Conservation (phyloP, 2,797 vertebrate species). For the Malurus splendens region DNA sequence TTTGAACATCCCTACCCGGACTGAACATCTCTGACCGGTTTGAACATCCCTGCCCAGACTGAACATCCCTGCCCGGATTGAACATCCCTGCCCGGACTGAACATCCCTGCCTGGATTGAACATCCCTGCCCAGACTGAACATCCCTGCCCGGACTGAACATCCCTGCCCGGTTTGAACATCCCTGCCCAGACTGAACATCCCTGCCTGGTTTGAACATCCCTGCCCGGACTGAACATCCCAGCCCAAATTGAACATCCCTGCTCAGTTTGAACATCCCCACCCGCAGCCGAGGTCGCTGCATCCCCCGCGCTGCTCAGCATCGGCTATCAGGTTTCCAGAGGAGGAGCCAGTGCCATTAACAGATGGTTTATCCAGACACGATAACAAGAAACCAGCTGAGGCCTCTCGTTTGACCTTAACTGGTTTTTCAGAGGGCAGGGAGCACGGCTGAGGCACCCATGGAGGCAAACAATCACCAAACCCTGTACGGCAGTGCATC, state of each 20-base stretch:
- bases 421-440: background rate
- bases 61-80: too few relatives aligned
- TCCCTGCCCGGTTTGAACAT: background rate
- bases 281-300: background rate
- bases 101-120: too few relatives aligned
- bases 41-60: rapidly evolving
- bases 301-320: background rate
- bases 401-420: background rate
- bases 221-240: too few relatives aligned
- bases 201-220: too few relatives aligned
- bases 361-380: background rate
- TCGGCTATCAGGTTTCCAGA: background rate
- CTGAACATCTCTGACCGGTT: too few relatives aligned
- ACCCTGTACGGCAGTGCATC: background rate
- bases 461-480: background rate
- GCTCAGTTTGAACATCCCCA: background rate
- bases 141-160: rapidly evolving
- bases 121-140: rapidly evolving
- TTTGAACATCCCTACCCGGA: rapidly evolving
- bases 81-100: background rate
- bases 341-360: background rate
- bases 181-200: too few relatives aligned
- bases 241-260: too few relatives aligned
- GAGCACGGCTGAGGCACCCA: background rate
- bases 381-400: background rate